These are phyloP conservation scores for Axea sp. DNA, from an alignment of 2,888 invertebrate genomes.

Conservation along the genomic window DNA sequence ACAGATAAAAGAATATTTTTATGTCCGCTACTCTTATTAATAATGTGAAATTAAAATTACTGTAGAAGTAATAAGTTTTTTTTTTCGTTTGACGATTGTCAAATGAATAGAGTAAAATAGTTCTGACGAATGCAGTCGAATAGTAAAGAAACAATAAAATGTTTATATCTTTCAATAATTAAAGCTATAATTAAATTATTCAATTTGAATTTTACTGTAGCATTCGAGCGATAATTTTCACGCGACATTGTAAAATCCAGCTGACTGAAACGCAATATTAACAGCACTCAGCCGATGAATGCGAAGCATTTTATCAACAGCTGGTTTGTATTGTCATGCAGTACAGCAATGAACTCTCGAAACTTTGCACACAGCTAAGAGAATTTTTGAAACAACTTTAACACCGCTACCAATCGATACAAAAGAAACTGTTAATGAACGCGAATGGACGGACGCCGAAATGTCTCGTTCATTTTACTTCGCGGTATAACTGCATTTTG, in stretches of 20 bases:
- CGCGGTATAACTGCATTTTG: constrained; percentile 13
- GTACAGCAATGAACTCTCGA: constrained; percentile 29
- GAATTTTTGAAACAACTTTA: constrained; percentile 33
- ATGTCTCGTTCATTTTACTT: constrained; percentile 2
- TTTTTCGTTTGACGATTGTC: no score
- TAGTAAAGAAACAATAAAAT: no score
- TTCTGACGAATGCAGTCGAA: no score
- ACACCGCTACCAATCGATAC: constrained; percentile 12
- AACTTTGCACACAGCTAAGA: constrained; percentile 19
- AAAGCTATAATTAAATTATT: no score
- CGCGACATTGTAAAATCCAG: not conserved
- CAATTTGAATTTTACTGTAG: no score
- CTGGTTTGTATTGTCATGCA: constrained; percentile 31
- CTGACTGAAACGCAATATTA: constrained; percentile 19
- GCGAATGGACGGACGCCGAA: constrained; percentile 11
- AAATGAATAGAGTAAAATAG: no score
- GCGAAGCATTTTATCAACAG: constrained; percentile 34
- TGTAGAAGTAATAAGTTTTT: no score
- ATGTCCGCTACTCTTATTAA: no score
- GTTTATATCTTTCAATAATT: no score
- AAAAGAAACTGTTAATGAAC: constrained; percentile 42
- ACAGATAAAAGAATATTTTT: no score
- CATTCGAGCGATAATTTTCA: no score
- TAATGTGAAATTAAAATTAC: no score
- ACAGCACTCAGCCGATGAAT: constrained; percentile 27